Conservation (phyloP, 1,140 invertebrate species). For the Cherax quadricarinatus region DNA sequence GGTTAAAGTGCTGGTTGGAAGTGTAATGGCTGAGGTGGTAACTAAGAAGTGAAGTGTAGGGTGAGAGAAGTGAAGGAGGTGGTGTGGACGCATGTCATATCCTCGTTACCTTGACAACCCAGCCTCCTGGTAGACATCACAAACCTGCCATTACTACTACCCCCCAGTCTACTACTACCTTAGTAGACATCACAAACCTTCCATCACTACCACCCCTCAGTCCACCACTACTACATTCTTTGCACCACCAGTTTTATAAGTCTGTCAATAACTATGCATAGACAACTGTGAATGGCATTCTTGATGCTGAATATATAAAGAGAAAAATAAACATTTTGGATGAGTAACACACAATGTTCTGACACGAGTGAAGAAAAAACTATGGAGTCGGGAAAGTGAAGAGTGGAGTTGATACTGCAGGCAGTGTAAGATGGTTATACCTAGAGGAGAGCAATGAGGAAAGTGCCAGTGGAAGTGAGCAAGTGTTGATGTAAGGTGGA, state of each 20-base stretch:
- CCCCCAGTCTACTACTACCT: neutral
- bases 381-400: neutral
- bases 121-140: neutral
- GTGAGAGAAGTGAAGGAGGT: neutral
- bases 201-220: neutral
- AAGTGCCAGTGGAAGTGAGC: neutral
- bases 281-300: neutral
- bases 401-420: no score
- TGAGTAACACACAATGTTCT: neutral
- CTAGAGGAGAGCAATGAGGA: neutral
- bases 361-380: neutral
- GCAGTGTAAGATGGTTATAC: neutral
- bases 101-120: neutral
- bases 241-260: neutral
- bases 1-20: no score
- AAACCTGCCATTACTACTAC: neutral
- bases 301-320: neutral
- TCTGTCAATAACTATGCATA: neutral
- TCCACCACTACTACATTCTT: neutral
- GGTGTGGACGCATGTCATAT: neutral
- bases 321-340: no score
- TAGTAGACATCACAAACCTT: neutral
- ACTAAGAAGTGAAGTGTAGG: neutral
- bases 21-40: neutral
- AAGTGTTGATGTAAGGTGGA: neutral